phyloP scores from a whole-genome alignment of 2,797 vertebrate species.

The Enteromius mattozi region DNA sequence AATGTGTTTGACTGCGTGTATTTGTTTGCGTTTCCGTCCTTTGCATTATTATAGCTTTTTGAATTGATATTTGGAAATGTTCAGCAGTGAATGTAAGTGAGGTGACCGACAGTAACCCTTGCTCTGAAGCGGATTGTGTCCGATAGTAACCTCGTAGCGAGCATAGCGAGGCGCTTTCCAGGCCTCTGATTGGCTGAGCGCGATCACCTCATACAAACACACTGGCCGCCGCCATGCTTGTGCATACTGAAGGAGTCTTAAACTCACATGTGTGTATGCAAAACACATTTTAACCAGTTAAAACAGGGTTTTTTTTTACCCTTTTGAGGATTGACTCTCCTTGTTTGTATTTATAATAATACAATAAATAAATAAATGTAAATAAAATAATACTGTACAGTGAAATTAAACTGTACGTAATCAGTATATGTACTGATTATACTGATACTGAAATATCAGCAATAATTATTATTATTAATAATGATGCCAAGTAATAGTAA shows the following conservation, averaged over 20 bases:
- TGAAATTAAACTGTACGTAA: too few relatives aligned
- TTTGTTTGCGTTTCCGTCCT: neutral
- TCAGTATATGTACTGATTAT: too few relatives aligned
- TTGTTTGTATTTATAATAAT: neutral
- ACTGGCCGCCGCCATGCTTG: slow-evolving; percentile 61
- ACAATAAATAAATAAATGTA: too few relatives aligned
- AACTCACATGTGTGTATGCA: neutral
- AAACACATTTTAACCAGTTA: neutral
- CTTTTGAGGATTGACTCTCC: neutral
- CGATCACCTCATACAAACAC: slow-evolving; percentile 92
- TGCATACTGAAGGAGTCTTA: slow-evolving; percentile 40
- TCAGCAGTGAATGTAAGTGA: neutral
- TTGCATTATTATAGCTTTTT: neutral
- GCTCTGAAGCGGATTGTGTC: slow-evolving; percentile 63
- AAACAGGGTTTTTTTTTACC: neutral
- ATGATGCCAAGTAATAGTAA: neutral
- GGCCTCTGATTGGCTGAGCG: slow-evolving; percentile 87
- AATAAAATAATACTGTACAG: too few relatives aligned
- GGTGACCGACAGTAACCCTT: slow-evolving; percentile 78
- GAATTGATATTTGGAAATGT: neutral
- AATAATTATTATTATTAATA: neutral
- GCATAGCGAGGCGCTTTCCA: slow-evolving; percentile 72
- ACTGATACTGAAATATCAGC: neutral
- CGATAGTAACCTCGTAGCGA: slow-evolving; percentile 83
- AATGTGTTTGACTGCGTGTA: neutral